Evolutionary conservation across 2,888 invertebrate species (phyloP).

Genomic region (Leucophora obtusa): DNA sequence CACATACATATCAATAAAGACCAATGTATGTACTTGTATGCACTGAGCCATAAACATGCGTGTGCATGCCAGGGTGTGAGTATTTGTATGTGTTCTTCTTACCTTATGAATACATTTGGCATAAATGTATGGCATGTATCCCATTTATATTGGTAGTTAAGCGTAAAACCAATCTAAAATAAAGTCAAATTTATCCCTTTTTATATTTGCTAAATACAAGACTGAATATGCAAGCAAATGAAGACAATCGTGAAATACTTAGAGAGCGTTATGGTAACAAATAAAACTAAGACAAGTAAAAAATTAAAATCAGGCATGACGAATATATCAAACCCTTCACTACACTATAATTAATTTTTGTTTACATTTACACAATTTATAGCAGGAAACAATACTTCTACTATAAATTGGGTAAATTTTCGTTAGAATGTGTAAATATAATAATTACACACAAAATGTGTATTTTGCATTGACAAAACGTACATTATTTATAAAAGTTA

Average conservation of each 20-base stretch:
- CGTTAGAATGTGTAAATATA: no score
- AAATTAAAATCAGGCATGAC: no score
- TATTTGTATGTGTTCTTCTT: slow-evolving; percentile 4
- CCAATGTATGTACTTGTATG: not conserved
- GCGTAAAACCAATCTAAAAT: slow-evolving; percentile 56
- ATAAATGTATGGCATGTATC: slow-evolving; percentile 41
- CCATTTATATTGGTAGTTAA: slow-evolving; percentile 53
- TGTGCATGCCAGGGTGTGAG: not conserved
- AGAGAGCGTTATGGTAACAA: not conserved
- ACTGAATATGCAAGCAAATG: not conserved
- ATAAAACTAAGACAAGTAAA: no score
- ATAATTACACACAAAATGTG: no score
- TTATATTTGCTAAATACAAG: slow-evolving; percentile 11
- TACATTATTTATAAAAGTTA: no score
- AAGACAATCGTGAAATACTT: slow-evolving; percentile 19
- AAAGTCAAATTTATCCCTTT: slow-evolving; percentile 49
- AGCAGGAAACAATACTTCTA: no score
- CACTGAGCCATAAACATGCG: not conserved
- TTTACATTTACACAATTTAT: no score
- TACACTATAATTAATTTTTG: no score
- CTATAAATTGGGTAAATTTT: no score
- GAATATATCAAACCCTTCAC: no score
- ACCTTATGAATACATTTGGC: slow-evolving; percentile 32
- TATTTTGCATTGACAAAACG: no score
- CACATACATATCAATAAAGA: not conserved